Conservation (phyloP, 2,797 vertebrate species). For the Catostomus latipinnis region DNA sequence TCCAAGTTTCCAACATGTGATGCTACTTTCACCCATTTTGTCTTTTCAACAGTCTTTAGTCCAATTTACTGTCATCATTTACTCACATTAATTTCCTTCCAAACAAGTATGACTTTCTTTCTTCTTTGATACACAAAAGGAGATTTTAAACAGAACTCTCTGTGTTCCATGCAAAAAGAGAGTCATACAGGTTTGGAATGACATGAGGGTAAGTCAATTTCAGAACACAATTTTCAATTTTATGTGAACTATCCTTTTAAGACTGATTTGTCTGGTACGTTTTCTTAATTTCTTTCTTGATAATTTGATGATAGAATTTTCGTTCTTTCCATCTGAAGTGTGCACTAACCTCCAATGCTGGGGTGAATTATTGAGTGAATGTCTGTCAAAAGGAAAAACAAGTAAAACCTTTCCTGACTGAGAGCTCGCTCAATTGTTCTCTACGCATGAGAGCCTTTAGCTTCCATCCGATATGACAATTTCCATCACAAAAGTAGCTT, state of each 20-base stretch:
- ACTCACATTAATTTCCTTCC: no score
- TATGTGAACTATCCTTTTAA: neutral
- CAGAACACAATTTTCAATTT: no score
- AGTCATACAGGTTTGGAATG: no score
- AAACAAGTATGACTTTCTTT: no score
- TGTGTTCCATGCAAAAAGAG: no score
- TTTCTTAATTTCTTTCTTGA: constrained; percentile 38
- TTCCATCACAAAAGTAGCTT: constrained; percentile 24
- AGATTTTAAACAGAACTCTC: no score
- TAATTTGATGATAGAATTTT: constrained; percentile 11
- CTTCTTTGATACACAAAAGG: no score
- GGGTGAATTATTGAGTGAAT: constrained; percentile 63
- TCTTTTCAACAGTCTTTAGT: constrained; percentile 29
- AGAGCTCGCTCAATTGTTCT: constrained; percentile 69
- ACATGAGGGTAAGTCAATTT: no score
- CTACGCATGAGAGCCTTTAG: constrained; percentile 66
- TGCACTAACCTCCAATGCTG: constrained; percentile 37
- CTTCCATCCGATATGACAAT: constrained; percentile 69
- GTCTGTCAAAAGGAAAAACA: constrained; percentile 17
- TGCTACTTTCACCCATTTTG: constrained; percentile 16
- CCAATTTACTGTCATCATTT: neutral
- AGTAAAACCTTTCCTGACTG: constrained; percentile 47
- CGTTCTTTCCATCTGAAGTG: constrained; percentile 24
- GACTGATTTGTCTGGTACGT: constrained; percentile 22
- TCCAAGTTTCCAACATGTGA: constrained; percentile 33